These are phyloP conservation scores for Pelusios castaneus DNA, from an alignment of 2,113 vertebrate genomes.

Conservation along the genomic window DNA sequence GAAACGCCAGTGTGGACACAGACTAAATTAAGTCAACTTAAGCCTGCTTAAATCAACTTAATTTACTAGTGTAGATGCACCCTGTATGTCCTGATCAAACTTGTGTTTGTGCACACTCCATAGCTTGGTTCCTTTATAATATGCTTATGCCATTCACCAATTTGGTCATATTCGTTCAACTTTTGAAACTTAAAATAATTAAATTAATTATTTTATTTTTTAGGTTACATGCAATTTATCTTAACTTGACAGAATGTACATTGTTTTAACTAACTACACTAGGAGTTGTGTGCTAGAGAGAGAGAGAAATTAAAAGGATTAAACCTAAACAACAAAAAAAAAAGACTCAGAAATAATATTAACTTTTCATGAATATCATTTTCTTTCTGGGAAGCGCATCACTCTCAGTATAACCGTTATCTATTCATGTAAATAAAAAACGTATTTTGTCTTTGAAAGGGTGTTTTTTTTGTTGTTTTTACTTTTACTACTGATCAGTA, in stretches of 20 bases:
- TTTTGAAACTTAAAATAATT: not conserved
- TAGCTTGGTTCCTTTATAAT: not conserved
- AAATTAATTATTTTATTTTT: not conserved
- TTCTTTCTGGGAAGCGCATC: not conserved
- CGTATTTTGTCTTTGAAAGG: not conserved
- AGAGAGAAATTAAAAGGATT: not conserved
- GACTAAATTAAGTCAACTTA: no score
- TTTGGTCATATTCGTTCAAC: not conserved
- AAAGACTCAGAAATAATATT: not conserved
- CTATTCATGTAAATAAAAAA: not conserved
- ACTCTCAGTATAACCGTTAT: not conserved
- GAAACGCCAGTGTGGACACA: no score
- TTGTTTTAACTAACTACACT: constrained; percentile 57
- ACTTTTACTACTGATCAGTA: not conserved
- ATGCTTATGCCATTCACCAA: not conserved
- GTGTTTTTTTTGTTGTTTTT: not conserved
- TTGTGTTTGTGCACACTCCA: fast-evolving
- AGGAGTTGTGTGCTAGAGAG: constrained; percentile 9
- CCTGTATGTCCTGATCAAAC: not conserved
- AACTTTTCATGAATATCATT: constrained; percentile 3
- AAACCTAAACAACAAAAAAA: constrained; percentile 33
- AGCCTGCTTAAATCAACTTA: no score
- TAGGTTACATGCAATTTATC: not conserved
- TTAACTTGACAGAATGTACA: constrained; percentile 20
- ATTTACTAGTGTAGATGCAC: no score